Evolutionary conservation across 2,888 invertebrate species (phyloP), one percentile per base, ranked within the genome.

Genomic region (Odontothrips loti): DNA sequence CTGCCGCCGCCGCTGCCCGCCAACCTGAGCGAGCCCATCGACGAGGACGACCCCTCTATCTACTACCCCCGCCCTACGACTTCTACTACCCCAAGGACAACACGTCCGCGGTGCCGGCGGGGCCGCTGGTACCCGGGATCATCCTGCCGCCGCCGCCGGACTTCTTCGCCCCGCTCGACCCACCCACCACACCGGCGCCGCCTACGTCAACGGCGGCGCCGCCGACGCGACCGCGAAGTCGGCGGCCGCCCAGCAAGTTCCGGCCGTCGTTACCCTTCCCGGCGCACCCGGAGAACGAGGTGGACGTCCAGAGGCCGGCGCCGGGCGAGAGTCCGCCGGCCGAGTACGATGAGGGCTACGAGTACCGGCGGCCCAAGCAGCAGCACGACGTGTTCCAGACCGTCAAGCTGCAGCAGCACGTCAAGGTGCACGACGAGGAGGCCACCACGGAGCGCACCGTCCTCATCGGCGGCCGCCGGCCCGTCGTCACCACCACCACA

Each of bases 31-130:
- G 94, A 94, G 86, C 91, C 92, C 84, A 92, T 94, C 89, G 95
- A 95, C 90, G 95, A 95, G 89, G 96, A 96, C 89, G 96, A 96
- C 90, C 95, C 95, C 85, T 95, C 95, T 84, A 92, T 96, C 81
- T 96, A 95, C 86, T 95, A 96, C 90, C 96, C 96, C 96, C 96
- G 86, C 95, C 95, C 20, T 96, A 96, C 89, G 95, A 94, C 88
- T 95, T 95, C 89, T 93, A 93, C 84, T 95, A 94, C 88, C 92
- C 91, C 86, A 91, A 90, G 86, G 94, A 94, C 86, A 95, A 95
- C 88, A 90, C 93, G 78, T 92, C 91, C 80, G 87, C 89, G 17
- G 95, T 96, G 58, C 93, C 94, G 79, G 94, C 95, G 0, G 95
- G 96, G 79, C 96, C 96, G 0, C 88, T 96, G 82, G 96, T 96